These are phyloP conservation scores for Macrostomum cliftonense DNA, from an alignment of 2,888 invertebrate species.

Conservation along the genomic window DNA sequence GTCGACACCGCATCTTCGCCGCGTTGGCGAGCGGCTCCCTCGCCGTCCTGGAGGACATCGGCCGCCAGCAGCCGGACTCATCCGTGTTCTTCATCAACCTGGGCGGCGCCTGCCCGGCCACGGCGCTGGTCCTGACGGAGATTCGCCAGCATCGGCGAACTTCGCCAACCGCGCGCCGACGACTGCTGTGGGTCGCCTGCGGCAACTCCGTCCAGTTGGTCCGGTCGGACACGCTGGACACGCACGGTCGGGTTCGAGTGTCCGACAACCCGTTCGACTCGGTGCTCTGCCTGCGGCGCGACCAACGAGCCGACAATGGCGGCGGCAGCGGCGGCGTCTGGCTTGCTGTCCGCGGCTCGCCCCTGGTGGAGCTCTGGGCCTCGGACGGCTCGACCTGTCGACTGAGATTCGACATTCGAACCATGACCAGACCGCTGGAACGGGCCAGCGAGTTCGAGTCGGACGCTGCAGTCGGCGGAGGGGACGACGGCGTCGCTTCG, in stretches of 20 bases:
- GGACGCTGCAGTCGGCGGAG: no score
- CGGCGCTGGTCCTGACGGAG: conserved; percentile 31
- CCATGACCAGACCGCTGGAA: no score
- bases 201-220: conserved; percentile 40
- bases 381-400: conserved; percentile 34
- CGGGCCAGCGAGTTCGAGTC: no score
- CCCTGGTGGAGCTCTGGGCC: conserved; percentile 41
- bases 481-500: conserved; percentile 31
- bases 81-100: conserved; percentile 41
- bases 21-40: conserved; percentile 42
- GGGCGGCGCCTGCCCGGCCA: conserved; percentile 40
- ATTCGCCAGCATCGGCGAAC: no score
- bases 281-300: conserved; percentile 32
- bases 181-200: conserved; percentile 39
- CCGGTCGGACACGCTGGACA: conserved; percentile 32
- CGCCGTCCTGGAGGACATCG: conserved; percentile 38
- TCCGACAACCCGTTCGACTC: conserved; percentile 41
- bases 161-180: no score
- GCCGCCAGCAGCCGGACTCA: conserved; percentile 20
- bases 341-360: conserved; percentile 40
- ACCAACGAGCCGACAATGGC: no score
- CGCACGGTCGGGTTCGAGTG: conserved; percentile 36
- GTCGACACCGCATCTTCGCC: conserved; percentile 33
- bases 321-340: conserved; percentile 39
- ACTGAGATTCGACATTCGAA: conserved; percentile 38